phyloP scores from a whole-genome alignment of 2,113 vertebrate species.

The Muscicapa adusta region DNA sequence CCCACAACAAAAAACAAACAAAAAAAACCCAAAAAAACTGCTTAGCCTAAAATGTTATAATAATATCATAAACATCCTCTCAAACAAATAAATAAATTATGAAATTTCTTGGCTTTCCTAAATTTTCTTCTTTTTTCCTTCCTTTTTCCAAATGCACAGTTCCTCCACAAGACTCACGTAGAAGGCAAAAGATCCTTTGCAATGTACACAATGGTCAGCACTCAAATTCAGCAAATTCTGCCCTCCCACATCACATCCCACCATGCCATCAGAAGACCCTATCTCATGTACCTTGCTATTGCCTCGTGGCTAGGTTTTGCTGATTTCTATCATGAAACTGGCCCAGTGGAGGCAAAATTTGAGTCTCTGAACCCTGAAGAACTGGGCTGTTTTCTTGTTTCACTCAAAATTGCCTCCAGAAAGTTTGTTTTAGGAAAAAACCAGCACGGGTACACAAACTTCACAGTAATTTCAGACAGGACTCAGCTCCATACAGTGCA shows the following conservation, averaged over 20 bases:
- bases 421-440: not conserved
- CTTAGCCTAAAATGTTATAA: not conserved
- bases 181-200: not conserved
- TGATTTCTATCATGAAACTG: not conserved
- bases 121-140: not conserved
- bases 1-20: not conserved
- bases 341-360: not conserved
- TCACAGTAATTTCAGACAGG: not conserved
- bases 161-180: not conserved
- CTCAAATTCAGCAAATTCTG: not conserved
- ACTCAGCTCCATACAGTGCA: not conserved
- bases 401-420: not conserved
- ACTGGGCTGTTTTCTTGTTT: not conserved
- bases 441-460: fast-evolving
- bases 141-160: not conserved
- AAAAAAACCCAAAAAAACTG: not conserved
- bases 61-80: not conserved
- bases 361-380: not conserved
- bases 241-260: not conserved
- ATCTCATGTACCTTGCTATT: not conserved
- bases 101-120: not conserved
- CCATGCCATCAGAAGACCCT: not conserved
- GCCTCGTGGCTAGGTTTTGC: not conserved
- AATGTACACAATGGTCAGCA: not conserved
- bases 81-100: not conserved